These are phyloP conservation scores for Crax fasciolata DNA, from an alignment of 2,797 vertebrate genomes.

Conservation along the genomic window DNA sequence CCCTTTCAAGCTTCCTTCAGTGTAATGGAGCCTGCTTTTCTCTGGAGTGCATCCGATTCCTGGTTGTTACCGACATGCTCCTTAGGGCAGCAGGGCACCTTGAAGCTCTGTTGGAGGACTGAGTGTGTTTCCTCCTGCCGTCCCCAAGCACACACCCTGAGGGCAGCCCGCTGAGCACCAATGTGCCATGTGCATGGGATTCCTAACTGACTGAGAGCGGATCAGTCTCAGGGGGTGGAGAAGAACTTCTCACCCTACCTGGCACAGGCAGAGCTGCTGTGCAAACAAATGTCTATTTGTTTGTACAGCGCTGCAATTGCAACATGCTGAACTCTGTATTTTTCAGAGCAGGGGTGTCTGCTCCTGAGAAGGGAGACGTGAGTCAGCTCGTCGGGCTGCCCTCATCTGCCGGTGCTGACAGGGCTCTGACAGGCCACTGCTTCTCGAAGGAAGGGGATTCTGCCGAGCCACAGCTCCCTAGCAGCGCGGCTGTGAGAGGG, in stretches of 20 bases:
- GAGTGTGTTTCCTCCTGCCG: not conserved
- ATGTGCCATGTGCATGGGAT: rapidly evolving
- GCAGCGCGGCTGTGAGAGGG: not conserved
- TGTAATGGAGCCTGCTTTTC: not conserved
- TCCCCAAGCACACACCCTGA: not conserved
- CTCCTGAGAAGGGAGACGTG: not conserved
- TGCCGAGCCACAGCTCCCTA: not conserved
- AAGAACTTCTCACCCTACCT: not conserved
- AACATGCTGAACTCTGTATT: not conserved
- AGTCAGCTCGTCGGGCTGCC: not conserved
- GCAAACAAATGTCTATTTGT: slow-evolving; percentile 25
- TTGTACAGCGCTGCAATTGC: not conserved
- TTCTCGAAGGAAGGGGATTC: not conserved
- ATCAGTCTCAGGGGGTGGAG: not conserved
- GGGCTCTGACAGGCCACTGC: not conserved
- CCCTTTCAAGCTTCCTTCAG: not conserved
- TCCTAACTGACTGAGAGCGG: not conserved
- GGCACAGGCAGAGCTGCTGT: not conserved
- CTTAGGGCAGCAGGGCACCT: slow-evolving; percentile 10
- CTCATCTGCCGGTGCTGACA: not conserved
- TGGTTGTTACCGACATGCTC: not conserved
- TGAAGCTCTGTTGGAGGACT: not conserved
- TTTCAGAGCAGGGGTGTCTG: not conserved
- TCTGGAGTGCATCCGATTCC: rapidly evolving
- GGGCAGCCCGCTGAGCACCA: not conserved